Conservation (phyloP, 2,797 vertebrate species). For the Halcyon smyrnensis region DNA sequence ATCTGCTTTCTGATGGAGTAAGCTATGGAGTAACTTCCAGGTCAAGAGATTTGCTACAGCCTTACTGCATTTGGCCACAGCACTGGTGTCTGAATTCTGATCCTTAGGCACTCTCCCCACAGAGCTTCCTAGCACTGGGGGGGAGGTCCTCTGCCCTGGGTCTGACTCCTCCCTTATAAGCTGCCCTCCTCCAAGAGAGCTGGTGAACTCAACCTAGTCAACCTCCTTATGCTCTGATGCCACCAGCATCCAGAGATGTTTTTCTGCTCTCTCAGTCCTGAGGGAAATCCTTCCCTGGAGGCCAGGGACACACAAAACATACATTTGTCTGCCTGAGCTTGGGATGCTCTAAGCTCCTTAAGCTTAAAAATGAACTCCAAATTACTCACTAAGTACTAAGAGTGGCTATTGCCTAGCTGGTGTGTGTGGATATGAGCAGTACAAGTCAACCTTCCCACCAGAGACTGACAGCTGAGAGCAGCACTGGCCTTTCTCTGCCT, state of each 20-base stretch:
- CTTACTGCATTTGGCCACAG: not conserved
- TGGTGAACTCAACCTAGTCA: not conserved
- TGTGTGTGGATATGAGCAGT: fast-evolving
- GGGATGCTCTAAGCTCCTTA: not conserved
- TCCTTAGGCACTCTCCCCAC: not conserved
- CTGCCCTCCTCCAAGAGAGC: not conserved
- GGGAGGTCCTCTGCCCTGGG: not conserved
- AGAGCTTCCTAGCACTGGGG: not conserved
- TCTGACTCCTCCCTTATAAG: not conserved
- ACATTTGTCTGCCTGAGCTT: not conserved
- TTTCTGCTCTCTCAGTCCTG: not conserved
- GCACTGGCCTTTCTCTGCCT: not conserved
- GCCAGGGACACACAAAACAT: fast-evolving
- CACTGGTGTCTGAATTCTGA: not conserved
- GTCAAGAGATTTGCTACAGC: not conserved
- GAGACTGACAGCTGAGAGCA: not conserved
- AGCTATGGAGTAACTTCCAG: not conserved
- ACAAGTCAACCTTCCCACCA: not conserved
- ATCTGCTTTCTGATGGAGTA: not conserved
- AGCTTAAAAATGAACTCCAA: not conserved
- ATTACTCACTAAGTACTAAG: not conserved
- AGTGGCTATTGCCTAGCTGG: not conserved
- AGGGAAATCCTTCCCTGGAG: not conserved
- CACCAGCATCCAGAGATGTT: not conserved
- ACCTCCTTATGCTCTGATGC: not conserved